Evolutionary conservation across 2,797 vertebrate species (phyloP), one percentile per base, ranked within the genome.

Genomic region (Phrynocephalus vlangalii): DNA sequence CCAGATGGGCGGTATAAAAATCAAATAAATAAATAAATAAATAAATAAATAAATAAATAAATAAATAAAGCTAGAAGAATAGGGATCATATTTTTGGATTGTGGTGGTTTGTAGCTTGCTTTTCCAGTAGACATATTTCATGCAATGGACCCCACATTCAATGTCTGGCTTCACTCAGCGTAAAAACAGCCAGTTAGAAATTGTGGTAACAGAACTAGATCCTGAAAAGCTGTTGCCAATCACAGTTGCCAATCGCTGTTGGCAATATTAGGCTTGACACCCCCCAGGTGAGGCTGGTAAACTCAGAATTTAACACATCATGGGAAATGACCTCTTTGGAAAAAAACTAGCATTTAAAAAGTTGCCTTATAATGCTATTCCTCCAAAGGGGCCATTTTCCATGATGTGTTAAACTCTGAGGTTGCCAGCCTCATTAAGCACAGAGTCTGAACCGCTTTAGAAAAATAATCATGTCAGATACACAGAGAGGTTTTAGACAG

Each of bases 361-460:
- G 5, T 26, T 38, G 22, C 33, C 66, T 73, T 38, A 81, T 73
- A 48, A 8, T 6, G 22, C 50, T 33, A 3, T 56, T 70, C 22
- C 16, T 79, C 24, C 30, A 60, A 20, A 16, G 22, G 20, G 7
- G 48, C 30, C 30, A 10, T 44, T 84, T 76, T 48, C 24, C 52
- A 60, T 20, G 52, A 38, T 60, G 13, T 79, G 28, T 3, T 78
- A 72, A 60, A 44, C 72, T 81, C 9, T 10, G 78, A 38, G 70
- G 11, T 82, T 44, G 11, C 28, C 67, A 0, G 85, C 3, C 13
- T 8, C 3, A 87, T 22, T 87, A 81, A 70, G 79, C 67, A 5
- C 26, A 76, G n/a, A 76, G 87, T 73, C 22, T 66, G 56, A 87
- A 44, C 73, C 87, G 83, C 85, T 77, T 86, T 82, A 88, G 78